These are phyloP conservation scores for Sebastes ruberrimus DNA, from an alignment of 2,797 vertebrate genomes.

Conservation along the genomic window DNA sequence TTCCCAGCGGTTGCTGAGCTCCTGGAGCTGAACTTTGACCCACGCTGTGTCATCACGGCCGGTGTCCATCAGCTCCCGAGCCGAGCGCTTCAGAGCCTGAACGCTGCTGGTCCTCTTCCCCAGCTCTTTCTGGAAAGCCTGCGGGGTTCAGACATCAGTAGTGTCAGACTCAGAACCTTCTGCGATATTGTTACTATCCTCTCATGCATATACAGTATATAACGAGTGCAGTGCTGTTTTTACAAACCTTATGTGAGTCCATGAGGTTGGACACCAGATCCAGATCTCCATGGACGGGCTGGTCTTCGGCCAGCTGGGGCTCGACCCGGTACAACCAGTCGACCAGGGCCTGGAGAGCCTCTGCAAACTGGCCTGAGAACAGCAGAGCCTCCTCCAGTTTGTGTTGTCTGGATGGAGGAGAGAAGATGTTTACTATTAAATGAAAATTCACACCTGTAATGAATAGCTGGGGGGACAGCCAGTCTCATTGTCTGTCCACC, in stretches of 20 bases:
- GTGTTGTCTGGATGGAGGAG: conserved; percentile 88
- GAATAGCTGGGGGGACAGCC: neutral
- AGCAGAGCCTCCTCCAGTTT: conserved; percentile 98
- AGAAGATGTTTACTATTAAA: neutral
- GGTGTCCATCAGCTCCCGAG: conserved; percentile 95
- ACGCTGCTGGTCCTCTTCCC: conserved; percentile 94
- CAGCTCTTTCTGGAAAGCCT: conserved; percentile 97
- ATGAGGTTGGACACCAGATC: conserved; percentile 98
- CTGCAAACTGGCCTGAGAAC: conserved; percentile 98
- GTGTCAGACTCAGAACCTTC: neutral
- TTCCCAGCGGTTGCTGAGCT: conserved; percentile 98
- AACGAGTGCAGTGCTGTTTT: neutral
- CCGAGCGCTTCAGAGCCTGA: conserved; percentile 95
- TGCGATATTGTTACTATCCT: neutral
- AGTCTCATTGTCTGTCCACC: neutral
- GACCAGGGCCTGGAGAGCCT: conserved; percentile 95
- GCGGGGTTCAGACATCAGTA: neutral
- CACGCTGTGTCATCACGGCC: conserved; percentile 95
- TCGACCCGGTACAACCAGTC: conserved; percentile 99
- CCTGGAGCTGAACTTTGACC: conserved; percentile 98
- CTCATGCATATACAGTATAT: neutral
- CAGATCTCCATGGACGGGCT: conserved; percentile 95
- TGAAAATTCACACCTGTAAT: neutral
- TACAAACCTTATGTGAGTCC: conserved; percentile 94
- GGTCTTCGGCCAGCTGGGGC: conserved; percentile 95